Evolutionary conservation across 2,888 invertebrate genomes (phyloP).

Genomic region (Abrostola triplasia): DNA sequence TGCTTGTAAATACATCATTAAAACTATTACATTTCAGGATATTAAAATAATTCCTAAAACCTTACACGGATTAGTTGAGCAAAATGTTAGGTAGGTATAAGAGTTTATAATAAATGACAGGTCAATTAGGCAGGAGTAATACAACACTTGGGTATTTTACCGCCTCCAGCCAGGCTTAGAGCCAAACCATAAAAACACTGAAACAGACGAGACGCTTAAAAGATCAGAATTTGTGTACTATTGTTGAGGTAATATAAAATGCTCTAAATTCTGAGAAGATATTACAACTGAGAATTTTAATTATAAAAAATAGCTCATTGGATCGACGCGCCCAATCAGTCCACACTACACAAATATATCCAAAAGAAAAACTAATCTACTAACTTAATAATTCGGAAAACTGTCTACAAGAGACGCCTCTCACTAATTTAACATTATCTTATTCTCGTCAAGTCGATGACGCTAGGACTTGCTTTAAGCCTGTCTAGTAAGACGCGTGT

Average conservation of each 20-base stretch:
- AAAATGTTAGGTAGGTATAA: constrained; percentile 18
- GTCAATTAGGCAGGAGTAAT: constrained; percentile 25
- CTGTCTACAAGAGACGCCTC: constrained; percentile 68
- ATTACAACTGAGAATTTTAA: constrained; percentile 69
- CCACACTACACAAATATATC: constrained; percentile 74
- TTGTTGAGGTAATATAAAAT: constrained; percentile 36
- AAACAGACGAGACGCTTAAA: constrained; percentile 4
- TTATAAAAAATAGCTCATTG: constrained; percentile 59
- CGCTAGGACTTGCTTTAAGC: constrained; percentile 18
- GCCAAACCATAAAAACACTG: constrained; percentile 16
- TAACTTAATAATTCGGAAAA: constrained; percentile 71
- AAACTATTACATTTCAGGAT: constrained; percentile 33
- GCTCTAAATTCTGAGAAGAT: constrained; percentile 46
- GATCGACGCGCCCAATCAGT: constrained; percentile 59
- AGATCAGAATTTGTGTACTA: constrained; percentile 28
- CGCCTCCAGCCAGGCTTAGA: constrained; percentile 16
- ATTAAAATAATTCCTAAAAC: constrained; percentile 45
- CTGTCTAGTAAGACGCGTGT: constrained; percentile 25
- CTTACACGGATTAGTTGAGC: constrained; percentile 38
- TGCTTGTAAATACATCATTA: constrained; percentile 32
- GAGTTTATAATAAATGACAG: constrained; percentile 12
- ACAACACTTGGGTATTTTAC: constrained; percentile 32
- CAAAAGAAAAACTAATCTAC: constrained; percentile 74
- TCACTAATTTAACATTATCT: constrained; percentile 50
- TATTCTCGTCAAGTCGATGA: constrained; percentile 42